Conservation (phyloP, 2,797 vertebrate genomes). For the Chaetophractus vellerosus region DNA sequence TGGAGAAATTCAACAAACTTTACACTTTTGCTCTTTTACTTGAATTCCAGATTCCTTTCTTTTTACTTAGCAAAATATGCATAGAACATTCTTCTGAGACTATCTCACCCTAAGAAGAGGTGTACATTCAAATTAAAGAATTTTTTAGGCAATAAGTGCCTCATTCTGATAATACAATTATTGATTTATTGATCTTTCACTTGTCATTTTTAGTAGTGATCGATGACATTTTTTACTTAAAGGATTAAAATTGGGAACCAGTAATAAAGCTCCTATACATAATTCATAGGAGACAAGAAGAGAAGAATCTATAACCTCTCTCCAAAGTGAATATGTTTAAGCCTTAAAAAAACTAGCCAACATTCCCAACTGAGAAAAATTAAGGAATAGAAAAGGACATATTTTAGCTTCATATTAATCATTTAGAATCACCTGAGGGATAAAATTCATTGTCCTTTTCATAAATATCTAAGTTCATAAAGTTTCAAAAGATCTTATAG, state of each 20-base stretch:
- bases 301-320: not conserved
- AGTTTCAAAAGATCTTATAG: constrained; percentile 1
- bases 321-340: constrained; percentile 50
- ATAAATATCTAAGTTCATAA: not conserved
- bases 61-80: not conserved
- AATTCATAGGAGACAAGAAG: not conserved
- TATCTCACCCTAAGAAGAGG: not conserved
- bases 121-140: constrained; percentile 24
- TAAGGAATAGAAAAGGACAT: not conserved
- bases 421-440: constrained; percentile 2
- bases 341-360: not conserved
- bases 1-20: not conserved
- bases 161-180: constrained; percentile 20
- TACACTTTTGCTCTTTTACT: not conserved
- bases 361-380: not conserved
- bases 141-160: not conserved
- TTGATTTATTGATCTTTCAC: constrained; percentile 58
- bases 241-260: constrained; percentile 37
- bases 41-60: not conserved
- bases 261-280: constrained; percentile 62
- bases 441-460: not conserved
- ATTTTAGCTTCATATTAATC: constrained; percentile 1
- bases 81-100: not conserved
- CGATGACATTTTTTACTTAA: constrained; percentile 37
- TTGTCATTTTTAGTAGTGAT: constrained; percentile 53